Conservation (phyloP, 2,888 invertebrate species). For the Luffia ferchaultella region DNA sequence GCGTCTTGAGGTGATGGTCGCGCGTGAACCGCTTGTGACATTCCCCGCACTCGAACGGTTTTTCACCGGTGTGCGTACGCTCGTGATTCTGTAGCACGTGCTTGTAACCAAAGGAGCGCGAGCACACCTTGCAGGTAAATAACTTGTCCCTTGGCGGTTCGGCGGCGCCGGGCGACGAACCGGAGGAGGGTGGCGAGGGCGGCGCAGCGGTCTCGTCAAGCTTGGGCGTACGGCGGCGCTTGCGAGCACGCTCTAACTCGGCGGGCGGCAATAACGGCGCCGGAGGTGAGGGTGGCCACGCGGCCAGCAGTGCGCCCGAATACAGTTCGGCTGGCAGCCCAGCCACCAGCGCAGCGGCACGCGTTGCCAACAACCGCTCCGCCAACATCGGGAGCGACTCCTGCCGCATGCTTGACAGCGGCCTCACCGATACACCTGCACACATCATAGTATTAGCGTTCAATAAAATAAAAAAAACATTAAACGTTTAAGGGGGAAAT, state of each 20-base stretch:
- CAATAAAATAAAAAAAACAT: too few relatives aligned
- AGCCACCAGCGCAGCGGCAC: constrained; percentile 57
- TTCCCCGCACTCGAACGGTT: constrained; percentile 91
- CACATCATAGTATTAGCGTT: constrained; percentile 9
- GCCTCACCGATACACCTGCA: constrained; percentile 58
- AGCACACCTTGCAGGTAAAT: constrained; percentile 88
- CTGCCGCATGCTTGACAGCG: constrained; percentile 57
- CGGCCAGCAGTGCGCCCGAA: constrained; percentile 68
- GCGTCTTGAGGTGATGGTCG: constrained; percentile 93
- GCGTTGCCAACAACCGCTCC: constrained; percentile 62
- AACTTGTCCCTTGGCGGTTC: constrained; percentile 77
- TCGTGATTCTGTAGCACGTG: constrained; percentile 95
- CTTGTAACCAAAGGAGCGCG: constrained; percentile 91
- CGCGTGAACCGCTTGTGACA: constrained; percentile 93
- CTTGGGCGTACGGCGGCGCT: constrained; percentile 55
- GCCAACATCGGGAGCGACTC: constrained; percentile 57
- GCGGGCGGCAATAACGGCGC: constrained; percentile 61
- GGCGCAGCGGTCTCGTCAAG: constrained; percentile 42
- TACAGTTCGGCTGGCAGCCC: constrained; percentile 70
- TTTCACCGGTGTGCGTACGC: constrained; percentile 93
- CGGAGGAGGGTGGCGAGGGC: constrained; percentile 57
- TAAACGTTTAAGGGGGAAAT: too few relatives aligned
- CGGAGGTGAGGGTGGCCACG: constrained; percentile 59
- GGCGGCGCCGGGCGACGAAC: constrained; percentile 53
- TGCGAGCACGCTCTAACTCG: constrained; percentile 47